Evolutionary conservation across 2,888 invertebrate genomes (phyloP), one percentile per base, ranked within the genome.

Genomic region (Lapara coniferarum): DNA sequence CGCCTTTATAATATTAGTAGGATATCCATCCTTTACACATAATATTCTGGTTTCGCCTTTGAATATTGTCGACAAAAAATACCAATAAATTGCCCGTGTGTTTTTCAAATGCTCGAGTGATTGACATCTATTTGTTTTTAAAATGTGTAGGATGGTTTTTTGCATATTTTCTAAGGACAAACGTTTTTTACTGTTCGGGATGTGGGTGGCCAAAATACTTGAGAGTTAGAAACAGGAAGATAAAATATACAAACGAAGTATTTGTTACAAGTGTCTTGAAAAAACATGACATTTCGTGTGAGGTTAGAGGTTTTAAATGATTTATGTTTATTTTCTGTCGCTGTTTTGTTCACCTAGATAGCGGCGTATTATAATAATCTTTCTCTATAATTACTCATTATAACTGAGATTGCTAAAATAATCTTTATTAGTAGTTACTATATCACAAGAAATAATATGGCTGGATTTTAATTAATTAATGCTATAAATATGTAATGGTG

Each of bases 221-320:
- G 63, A 63, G 16, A 63, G 7, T 63, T 19, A 13, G 19, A 63
- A 63, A 63, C 49, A 63, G 63, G 46, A 63, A 63, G 63, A 63
- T 63, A 49, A 63, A 49, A 63, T 19, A 63, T 63, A 63, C 63
- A 63, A 63, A 63, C 52, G 46, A 58, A 58, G 58, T 49, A 58
- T 58, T 68, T 49, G 49, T 63, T 63, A 63, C 63, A 63, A 63
- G 63, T 63, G 19, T 49, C 6, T 13, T 12, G 46, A 63, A 63
- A 69, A 52, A 55, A 44, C n/a, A 70, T 51, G 56, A 25, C 16
- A 66, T 13, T 19, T 7, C 13, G 14, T 16, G 66, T 69, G 69
- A 12, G 75, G 46, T 72, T 56, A 16, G 19, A 19, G 16, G 46
- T 59, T 46, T 37, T 59, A 25, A 10, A 63, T 49, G 63, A 63